Percentiles rank a stretch among this genome's conserved stretches.
phyloP scores from a whole-genome alignment of 2,113 vertebrate species.

The Rhinolophus sinicus region DNA sequence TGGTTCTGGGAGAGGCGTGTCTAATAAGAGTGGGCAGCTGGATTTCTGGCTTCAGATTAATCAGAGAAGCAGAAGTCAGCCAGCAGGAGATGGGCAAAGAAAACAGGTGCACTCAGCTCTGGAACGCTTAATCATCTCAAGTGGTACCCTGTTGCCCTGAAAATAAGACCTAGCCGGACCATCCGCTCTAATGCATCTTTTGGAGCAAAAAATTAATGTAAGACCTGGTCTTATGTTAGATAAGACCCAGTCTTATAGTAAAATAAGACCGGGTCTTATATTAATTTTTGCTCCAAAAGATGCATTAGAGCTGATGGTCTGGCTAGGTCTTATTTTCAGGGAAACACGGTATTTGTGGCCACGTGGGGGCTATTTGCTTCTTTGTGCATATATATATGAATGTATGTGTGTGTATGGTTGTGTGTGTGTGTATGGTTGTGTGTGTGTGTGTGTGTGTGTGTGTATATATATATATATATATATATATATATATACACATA shows the following conservation, averaged over 20 bases:
- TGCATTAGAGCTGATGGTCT: no score
- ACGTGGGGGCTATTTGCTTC: not conserved
- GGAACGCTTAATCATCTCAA: constrained; percentile 59
- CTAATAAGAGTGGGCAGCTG: not conserved
- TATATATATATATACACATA: not conserved
- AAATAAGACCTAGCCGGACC: no score
- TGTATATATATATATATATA: not conserved
- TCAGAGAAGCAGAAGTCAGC: not conserved
- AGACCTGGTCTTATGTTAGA: no score
- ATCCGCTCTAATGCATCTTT: no score
- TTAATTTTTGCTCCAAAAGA: no score
- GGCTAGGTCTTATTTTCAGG: no score
- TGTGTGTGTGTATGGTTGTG: no score
- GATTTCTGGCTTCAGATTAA: constrained; percentile 11
- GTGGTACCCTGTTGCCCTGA: not conserved
- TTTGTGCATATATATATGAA: not conserved
- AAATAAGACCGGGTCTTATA: no score
- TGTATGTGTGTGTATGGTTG: no score
- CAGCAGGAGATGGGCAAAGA: not conserved
- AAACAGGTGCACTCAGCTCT: not conserved
- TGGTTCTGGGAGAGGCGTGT: not conserved
- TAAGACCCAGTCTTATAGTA: no score
- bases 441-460: no score
- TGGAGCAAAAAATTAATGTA: no score
- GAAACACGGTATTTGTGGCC: not conserved